These are phyloP conservation scores for Pseudomyrmex concolor DNA, from an alignment of 1,140 invertebrate species.

Conservation along the genomic window DNA sequence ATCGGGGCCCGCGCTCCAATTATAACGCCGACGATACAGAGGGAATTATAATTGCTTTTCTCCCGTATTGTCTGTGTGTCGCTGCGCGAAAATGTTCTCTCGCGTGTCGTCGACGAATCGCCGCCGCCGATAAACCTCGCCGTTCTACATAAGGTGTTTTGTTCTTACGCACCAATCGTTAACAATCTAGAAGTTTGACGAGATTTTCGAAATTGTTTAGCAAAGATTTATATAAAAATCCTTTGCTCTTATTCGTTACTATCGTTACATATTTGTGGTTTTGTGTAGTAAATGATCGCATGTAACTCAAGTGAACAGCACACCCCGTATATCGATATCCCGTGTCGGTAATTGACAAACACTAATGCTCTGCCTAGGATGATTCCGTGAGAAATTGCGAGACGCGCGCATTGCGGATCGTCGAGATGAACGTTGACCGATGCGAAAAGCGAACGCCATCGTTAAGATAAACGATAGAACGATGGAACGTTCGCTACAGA, in stretches of 20 bases:
- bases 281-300: no score
- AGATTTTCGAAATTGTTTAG: neutral
- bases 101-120: constrained; percentile 56
- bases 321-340: neutral
- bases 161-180: neutral
- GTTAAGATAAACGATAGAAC: constrained; percentile 38
- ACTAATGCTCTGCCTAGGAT: constrained; percentile 60
- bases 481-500: neutral
- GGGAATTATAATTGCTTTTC: constrained; percentile 83
- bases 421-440: constrained; percentile 5
- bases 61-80: constrained; percentile 35
- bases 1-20: constrained; percentile 81
- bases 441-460: neutral
- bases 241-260: constrained; percentile 4
- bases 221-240: neutral
- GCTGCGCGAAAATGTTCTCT: constrained; percentile 44
- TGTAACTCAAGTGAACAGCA: neutral
- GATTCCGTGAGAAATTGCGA: constrained; percentile 54
- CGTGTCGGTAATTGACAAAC: constrained; percentile 69
- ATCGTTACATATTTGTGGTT: neutral
- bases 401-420: neutral
- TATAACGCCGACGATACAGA: constrained; percentile 80
- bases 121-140: neutral
- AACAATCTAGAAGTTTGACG: neutral
- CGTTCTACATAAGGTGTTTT: neutral